Evolutionary conservation across 2,888 invertebrate genomes (phyloP).

Genomic region (Torymus auratus): DNA sequence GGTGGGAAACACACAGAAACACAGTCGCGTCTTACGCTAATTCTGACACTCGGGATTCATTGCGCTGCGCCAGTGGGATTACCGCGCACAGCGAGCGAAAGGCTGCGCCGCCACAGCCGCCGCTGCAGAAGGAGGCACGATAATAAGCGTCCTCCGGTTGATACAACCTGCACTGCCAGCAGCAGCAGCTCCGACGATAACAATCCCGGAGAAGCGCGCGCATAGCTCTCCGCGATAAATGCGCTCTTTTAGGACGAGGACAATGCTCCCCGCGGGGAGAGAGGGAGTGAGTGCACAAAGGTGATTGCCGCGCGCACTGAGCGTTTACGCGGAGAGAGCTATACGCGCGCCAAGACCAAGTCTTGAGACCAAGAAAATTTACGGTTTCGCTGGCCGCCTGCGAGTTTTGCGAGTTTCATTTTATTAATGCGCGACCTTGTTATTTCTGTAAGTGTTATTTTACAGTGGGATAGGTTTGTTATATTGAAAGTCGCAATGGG

Average conservation of each 20-base stretch:
- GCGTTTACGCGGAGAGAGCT: no score
- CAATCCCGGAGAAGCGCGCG: slow-evolving; percentile 62
- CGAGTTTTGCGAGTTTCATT: no score
- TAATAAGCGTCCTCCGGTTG: slow-evolving; percentile 27
- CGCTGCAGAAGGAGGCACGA: background rate
- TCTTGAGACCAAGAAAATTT: no score
- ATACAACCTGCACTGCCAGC: slow-evolving; percentile 56
- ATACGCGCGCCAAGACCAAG: no score
- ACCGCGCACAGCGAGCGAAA: slow-evolving; percentile 5
- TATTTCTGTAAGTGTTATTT: no score
- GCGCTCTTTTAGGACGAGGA: slow-evolving; percentile 34
- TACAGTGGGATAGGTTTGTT: no score
- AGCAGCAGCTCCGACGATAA: slow-evolving; percentile 59
- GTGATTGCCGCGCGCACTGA: slow-evolving; percentile 18
- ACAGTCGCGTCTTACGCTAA: slow-evolving; percentile 57
- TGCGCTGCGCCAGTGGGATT: slow-evolving; percentile 54
- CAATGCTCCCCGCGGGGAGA: slow-evolving; percentile 21
- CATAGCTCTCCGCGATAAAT: slow-evolving; percentile 37
- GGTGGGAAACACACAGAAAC: slow-evolving; percentile 12
- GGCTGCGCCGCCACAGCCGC: background rate
- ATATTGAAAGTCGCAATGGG: no score
- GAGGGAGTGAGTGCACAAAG: background rate
- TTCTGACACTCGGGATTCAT: slow-evolving; percentile 61
- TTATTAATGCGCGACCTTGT: no score
- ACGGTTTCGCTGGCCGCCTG: no score